Conservation (phyloP, 2,797 vertebrate genomes). For the Phrynocephalus forsythii region DNA sequence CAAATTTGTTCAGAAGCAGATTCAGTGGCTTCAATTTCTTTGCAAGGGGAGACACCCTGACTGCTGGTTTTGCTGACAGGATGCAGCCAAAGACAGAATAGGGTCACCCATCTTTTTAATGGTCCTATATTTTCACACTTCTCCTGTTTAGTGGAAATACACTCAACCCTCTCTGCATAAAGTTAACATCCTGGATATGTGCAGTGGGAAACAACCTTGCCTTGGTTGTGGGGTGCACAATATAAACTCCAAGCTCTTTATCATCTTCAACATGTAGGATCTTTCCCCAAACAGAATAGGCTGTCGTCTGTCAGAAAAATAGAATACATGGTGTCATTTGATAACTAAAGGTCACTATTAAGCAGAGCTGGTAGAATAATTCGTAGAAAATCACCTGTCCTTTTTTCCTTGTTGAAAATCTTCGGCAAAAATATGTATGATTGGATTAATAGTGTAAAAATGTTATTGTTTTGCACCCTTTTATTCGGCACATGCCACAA, state of each 20-base stretch:
- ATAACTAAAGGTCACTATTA: constrained; percentile 68
- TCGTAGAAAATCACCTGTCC: constrained; percentile 64
- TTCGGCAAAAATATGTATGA: constrained; percentile 51
- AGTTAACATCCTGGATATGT: constrained; percentile 19
- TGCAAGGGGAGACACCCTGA: neutral
- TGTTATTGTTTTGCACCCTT: neutral
- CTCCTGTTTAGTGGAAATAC: neutral
- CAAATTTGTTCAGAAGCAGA: neutral
- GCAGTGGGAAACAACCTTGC: constrained; percentile 25
- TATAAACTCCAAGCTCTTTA: constrained; percentile 40
- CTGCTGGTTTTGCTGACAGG: constrained; percentile 19
- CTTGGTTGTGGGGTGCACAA: constrained; percentile 11
- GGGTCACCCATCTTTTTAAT: constrained; percentile 31
- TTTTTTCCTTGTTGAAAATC: constrained; percentile 62
- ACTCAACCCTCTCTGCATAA: constrained; percentile 32
- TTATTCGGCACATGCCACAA: neutral
- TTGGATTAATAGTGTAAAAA: constrained; percentile 64
- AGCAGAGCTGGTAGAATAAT: constrained; percentile 69
- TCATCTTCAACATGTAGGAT: constrained; percentile 35
- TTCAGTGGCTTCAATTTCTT: neutral
- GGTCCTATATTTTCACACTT: neutral
- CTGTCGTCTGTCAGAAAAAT: constrained; percentile 51
- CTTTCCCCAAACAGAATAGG: constrained; percentile 32
- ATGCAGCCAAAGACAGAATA: constrained; percentile 28
- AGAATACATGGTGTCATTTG: constrained; percentile 60